Base-by-base conservation (phyloP, 2,113 vertebrate species). In the Lophura nycthemera region DNA sequence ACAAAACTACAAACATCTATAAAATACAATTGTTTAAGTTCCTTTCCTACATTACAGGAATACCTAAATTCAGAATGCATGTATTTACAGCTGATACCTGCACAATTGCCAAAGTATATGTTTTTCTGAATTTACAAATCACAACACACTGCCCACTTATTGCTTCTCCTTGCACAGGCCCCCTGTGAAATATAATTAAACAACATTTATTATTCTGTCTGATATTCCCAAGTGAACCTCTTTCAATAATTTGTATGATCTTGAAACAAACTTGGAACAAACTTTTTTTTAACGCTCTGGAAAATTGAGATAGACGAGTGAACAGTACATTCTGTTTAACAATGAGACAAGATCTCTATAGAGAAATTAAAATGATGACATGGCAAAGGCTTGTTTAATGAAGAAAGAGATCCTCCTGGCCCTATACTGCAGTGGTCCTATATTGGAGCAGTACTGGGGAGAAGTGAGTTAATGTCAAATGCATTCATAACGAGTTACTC, bases 171-270 rank as follows among this genome's bases (percentile, higher is more conserved):
- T 95, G 27, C 40, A 93, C 61, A 94, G 43, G 17, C 81, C 84
- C 97, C 72, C 69, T 91, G 89, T 96, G 95, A 96, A 94, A 84
- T 80, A 86, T 11, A 34, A 36, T 91, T 91, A 93, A 89, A 92
- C 32, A 96, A 42, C 85, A 95, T 10, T 92, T 96, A 72, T 65
- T 11, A 8, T n/a, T 91, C 63, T 65, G 84, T 61, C 73, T 52
- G 24, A 95, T 95, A 92, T 85, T 86, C 79, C 83, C 57, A 76
- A 29, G 74, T 90, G 87, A 86, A 86, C 81, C 84, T 14, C 13
- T 90, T 90, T 88, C 61, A 94, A 66, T 82, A 89, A 86, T 40
- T 88, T 47, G 8, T 30, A 66, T 77, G 29, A 11, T 78, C 78
- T 94, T 90, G 24, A 70, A 81, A 74, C 24, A 57, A 65, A 43